These are phyloP conservation scores for Excalfactoria chinensis DNA, from an alignment of 2,113 vertebrate species.

Conservation along the genomic window DNA sequence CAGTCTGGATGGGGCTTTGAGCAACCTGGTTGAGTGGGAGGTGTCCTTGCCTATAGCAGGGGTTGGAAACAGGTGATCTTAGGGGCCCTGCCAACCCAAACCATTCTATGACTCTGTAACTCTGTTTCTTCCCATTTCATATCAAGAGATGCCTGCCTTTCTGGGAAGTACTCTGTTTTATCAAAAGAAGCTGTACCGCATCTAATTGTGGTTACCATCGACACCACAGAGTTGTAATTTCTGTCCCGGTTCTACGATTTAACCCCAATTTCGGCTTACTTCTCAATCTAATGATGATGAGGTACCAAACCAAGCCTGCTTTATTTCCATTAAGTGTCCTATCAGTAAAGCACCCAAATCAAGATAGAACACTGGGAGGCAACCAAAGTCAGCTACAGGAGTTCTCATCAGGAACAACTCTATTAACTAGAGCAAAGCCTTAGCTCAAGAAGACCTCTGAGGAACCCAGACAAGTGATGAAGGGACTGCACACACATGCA, in stretches of 20 bases:
- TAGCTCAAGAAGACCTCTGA: not conserved
- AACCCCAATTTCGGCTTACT: conserved; percentile 9
- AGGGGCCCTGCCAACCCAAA: too few species aligned
- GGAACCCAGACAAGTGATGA: not conserved
- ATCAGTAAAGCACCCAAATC: not conserved
- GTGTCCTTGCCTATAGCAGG: too few species aligned
- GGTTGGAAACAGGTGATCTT: too few species aligned
- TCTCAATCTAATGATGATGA: not conserved
- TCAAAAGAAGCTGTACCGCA: not conserved
- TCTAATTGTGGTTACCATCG: not conserved
- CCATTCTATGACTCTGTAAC: too few species aligned
- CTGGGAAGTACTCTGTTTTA: not conserved
- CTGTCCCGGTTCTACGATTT: not conserved
- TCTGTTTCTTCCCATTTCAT: not conserved
- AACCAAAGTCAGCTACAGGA: not conserved
- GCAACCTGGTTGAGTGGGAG: too few species aligned
- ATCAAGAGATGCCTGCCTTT: not conserved
- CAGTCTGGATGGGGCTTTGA: too few species aligned
- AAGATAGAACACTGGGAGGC: not conserved
- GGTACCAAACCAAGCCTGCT: not conserved
- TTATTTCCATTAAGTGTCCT: not conserved
- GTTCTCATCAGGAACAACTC: not conserved
- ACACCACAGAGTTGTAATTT: not conserved
- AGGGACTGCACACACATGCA: not conserved
- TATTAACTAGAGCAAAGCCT: not conserved